These are phyloP conservation scores for Clivina fossor DNA, from an alignment of 2,888 invertebrate genomes.

Conservation along the genomic window DNA sequence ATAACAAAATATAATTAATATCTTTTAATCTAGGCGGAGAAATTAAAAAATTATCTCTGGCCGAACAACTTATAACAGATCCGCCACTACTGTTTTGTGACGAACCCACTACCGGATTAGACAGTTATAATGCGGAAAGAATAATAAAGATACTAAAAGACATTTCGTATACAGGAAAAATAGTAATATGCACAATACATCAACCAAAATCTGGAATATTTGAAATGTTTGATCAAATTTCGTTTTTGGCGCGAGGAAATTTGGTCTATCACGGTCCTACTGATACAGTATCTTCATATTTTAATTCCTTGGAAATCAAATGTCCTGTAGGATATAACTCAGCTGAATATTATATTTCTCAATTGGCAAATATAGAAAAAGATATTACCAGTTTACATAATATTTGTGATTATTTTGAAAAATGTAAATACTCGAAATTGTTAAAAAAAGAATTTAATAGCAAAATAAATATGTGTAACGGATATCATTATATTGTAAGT, in stretches of 20 bases:
- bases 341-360: constrained; percentile 80
- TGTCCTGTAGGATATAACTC: constrained; percentile 80
- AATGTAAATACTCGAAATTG: constrained; percentile 51
- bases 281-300: constrained; percentile 61
- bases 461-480: no score
- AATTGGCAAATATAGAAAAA: constrained; percentile 58
- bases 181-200: constrained; percentile 85
- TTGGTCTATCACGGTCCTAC: constrained; percentile 78
- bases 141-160: constrained; percentile 72
- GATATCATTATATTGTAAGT: no score
- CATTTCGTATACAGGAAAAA: constrained; percentile 69
- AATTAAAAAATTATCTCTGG: constrained; percentile 80
- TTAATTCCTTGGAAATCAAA: constrained; percentile 56
- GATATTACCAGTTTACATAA: constrained; percentile 52
- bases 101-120: constrained; percentile 90
- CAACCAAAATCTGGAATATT: constrained; percentile 88
- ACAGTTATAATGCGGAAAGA: constrained; percentile 83
- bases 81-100: constrained; percentile 90
- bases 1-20: constrained; percentile 48
- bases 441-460: constrained; percentile 31
- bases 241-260: constrained; percentile 75
- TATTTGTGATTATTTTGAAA: constrained; percentile 61
- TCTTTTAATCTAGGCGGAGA: constrained; percentile 87
- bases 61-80: constrained; percentile 83
- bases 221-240: constrained; percentile 77